Evolutionary conservation across 2,888 invertebrate genomes (phyloP), one percentile per base, ranked within the genome.

Genomic region (Tenodera sinensis): DNA sequence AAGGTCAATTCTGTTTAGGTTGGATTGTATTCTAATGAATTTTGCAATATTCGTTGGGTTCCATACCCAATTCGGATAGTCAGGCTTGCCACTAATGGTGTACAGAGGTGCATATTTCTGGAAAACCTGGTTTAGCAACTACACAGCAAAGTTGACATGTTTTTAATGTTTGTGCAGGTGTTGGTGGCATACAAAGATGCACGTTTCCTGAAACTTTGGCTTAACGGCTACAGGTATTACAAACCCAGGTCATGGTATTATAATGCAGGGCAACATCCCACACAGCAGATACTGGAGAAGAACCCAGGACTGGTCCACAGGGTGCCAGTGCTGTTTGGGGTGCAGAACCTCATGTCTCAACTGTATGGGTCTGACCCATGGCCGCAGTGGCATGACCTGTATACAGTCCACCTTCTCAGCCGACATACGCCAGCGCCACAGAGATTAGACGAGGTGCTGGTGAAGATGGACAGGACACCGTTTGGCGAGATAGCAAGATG

Each of bases 261-360:
- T 90, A 93, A 93, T 91, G 93, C 93, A 15, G 93, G 93, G 8
- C 92, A 93, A 88, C 91, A 92, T 42, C 93, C 93, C 2, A 93
- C 93, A 0, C 91, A 92, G 89, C 91, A 91, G 84, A 92, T 93
- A 81, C 91, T 93, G 12, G 90, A 91, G 88, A 91, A 91, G 30
- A 90, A 91, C 28, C 93, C 93, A 7, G 89, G 92, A 28, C 91
- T 93, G 28, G 92, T 93, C 2, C 93, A 93, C 89, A 91, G 93
- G 34, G 93, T 92, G 14, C 91, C 91, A 27, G 90, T 91, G 47
- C 90, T 91, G 54, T 93, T 93, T 90, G 93, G 93, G 3, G 93
- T 93, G 7, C 92, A 93, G 34, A 92, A 92, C 90, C 91, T 93
- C 25, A 90, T 92, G 28, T 91, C 91, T 15, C 90, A 92, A 85